These are phyloP conservation scores for Lasius platythorax DNA, from an alignment of 2,888 invertebrate genomes.

Conservation along the genomic window DNA sequence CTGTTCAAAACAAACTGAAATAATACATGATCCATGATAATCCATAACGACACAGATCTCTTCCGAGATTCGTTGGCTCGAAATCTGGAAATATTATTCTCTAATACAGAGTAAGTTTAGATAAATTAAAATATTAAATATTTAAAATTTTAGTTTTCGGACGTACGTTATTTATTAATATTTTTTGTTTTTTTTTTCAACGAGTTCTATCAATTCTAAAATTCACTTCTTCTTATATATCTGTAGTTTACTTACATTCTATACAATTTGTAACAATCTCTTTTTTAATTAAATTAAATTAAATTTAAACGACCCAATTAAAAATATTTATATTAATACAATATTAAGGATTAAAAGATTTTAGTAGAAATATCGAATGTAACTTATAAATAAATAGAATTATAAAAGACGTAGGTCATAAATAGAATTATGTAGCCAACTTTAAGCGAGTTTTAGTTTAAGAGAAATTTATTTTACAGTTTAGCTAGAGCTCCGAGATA, in stretches of 20 bases:
- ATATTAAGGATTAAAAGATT: background rate
- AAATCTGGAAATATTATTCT: background rate
- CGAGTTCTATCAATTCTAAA: constrained; percentile 11
- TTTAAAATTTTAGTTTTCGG: background rate
- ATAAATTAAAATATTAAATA: constrained; percentile 5
- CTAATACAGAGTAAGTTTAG: background rate
- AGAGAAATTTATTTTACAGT: constrained; percentile 25
- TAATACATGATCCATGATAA: background rate
- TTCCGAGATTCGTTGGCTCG: background rate
- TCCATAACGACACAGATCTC: background rate
- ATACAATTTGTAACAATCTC: background rate
- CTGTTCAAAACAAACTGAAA: background rate
- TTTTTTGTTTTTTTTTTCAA: background rate
- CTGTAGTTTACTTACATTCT: constrained; percentile 5
- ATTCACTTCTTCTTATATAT: background rate
- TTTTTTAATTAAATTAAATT: constrained; percentile 18
- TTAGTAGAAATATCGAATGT: background rate
- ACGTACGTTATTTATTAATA: background rate
- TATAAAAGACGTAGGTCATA: too few relatives aligned
- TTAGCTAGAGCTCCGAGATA: background rate
- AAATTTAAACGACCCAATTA: background rate
- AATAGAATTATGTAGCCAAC: background rate
- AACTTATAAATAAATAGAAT: background rate
- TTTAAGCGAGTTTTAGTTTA: background rate
- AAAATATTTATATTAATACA: constrained; percentile 5